Evolutionary conservation across 1,140 invertebrate genomes (phyloP), one percentile per base, ranked within the genome.

Genomic region (Asbolus verrucosus): DNA sequence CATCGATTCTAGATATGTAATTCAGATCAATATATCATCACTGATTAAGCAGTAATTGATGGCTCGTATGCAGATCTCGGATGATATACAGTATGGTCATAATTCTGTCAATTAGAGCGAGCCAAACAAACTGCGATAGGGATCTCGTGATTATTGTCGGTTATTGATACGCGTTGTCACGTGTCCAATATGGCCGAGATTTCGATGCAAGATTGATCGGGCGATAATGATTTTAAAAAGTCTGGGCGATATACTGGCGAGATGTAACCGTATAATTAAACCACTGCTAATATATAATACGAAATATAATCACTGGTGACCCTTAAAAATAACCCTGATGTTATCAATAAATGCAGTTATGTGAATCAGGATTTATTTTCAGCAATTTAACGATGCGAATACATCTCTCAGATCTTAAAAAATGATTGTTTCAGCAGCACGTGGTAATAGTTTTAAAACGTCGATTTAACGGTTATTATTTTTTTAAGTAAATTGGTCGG

Each of bases 401-500:
- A 27, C 24, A 27, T 27, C 24, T 27, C 8, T 16, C 19, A 27
- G 19, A 54, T 54, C 46, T 27, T 6, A 50, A 9, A 5, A 8
- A 13, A 18, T 18, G 43, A 27, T 54, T 54, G n/a, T 54, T 54
- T 21, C 46, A 54, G 11, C 46, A 54, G 46, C 46, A 54, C 46
- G 46, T 54, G 46, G 46, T 54, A 54, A 54, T 54, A 54, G 46
- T 54, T 54, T 54, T 54, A 54, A 54, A 54, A 54, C 46, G 14
- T 24, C 46, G 11, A 54, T 54, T 54, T 54, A 54, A 54, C 46
- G 46, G 46, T 27, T 19, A 50, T 41, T n/a, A 41, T 21, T 50
- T 50, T 50, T 50, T 36, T 36, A 8, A 18, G 21, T 50, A 18
- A 27, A 54, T 21, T 21, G 46, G 9, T 13, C 18, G n/a, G n/a